These are phyloP conservation scores for Linnaemya tessellans DNA, from an alignment of 2,888 invertebrate species.

Conservation along the genomic window DNA sequence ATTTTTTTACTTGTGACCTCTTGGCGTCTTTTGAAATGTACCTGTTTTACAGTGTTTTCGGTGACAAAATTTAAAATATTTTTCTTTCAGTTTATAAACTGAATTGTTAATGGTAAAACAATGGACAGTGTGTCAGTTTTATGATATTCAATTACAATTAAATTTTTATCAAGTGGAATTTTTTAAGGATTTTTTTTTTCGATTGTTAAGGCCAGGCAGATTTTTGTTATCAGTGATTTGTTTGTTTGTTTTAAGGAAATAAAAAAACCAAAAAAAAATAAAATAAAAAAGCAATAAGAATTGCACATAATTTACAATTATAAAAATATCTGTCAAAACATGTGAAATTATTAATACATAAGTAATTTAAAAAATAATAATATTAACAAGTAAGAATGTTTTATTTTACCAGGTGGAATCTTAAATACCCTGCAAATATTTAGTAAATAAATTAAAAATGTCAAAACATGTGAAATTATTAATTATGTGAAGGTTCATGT, in stretches of 20 bases:
- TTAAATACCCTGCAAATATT: too few relatives aligned
- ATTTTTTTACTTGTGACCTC: conserved; percentile 24
- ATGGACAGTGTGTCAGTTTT: conserved; percentile 23
- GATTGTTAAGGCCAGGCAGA: conserved; percentile 4
- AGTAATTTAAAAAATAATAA: too few relatives aligned
- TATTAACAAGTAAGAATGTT: too few relatives aligned
- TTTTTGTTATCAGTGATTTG: neutral
- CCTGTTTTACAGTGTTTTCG: neutral
- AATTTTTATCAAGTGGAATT: conserved; percentile 20
- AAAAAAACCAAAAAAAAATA: neutral
- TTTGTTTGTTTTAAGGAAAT: too few relatives aligned
- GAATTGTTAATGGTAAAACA: conserved; percentile 7
- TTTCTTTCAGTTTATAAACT: conserved; percentile 19
- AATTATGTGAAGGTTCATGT: too few relatives aligned
- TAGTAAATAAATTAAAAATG: too few relatives aligned
- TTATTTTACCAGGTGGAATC: too few relatives aligned
- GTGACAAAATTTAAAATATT: conserved; percentile 5
- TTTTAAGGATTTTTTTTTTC: neutral
- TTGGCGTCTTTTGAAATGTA: conserved; percentile 24
- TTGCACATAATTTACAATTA: neutral
- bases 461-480: too few relatives aligned
- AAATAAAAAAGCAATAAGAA: neutral
- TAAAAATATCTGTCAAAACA: neutral
- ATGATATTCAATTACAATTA: conserved; percentile 20
- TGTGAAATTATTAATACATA: neutral